phyloP scores from a whole-genome alignment of 1,140 invertebrate genomes.

The Platorchestia sp. region DNA sequence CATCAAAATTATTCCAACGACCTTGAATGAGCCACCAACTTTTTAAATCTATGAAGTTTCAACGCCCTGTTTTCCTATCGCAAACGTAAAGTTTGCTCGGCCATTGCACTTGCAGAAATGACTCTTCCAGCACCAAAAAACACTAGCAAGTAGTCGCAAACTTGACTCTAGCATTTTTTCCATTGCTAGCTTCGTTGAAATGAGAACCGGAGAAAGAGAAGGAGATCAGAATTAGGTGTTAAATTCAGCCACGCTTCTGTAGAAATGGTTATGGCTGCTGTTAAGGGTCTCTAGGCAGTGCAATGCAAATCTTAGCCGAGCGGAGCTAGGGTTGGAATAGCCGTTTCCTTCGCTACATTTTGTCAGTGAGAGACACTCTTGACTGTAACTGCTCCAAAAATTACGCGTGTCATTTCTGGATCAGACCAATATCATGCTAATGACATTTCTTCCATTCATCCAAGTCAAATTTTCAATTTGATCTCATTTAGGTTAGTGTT shows the following conservation, averaged over 20 bases:
- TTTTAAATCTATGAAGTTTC: neutral
- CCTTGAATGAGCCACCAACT: neutral
- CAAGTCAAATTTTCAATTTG: too few relatives aligned
- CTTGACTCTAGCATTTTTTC: neutral
- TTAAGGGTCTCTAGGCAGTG: neutral
- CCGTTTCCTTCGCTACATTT: neutral
- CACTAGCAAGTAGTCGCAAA: neutral
- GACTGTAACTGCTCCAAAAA: neutral
- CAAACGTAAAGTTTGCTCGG: neutral
- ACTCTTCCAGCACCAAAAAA: neutral
- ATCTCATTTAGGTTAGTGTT: too few relatives aligned
- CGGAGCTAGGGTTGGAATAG: neutral
- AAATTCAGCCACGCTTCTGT: neutral
- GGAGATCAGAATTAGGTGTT: slow-evolving; percentile 1
- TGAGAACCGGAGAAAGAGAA: neutral
- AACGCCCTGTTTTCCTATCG: neutral
- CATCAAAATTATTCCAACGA: neutral
- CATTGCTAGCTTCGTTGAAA: neutral
- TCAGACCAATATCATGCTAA: neutral
- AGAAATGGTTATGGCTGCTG: neutral
- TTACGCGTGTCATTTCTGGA: neutral
- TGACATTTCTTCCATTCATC: neutral
- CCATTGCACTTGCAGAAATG: neutral
- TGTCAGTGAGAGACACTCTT: neutral
- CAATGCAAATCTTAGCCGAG: neutral